Evolutionary conservation across 2,797 vertebrate genomes (phyloP).

Genomic region (Phoebastria nigripes): DNA sequence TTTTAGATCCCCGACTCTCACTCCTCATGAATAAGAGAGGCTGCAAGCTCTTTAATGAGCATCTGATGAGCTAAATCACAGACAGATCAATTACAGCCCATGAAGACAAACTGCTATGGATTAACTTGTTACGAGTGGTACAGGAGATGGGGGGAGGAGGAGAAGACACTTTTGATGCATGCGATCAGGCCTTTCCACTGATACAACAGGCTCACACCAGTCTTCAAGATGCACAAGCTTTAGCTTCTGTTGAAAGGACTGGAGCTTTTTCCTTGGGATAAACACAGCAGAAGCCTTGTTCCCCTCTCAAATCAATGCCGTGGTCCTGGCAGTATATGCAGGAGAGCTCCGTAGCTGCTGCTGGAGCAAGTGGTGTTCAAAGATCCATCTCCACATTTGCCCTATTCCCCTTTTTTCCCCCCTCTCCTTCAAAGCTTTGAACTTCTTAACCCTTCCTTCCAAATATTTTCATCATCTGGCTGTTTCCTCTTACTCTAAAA

Average conservation of each 20-base stretch:
- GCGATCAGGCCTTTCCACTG: neutral
- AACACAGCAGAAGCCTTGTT: neutral
- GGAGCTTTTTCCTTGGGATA: neutral
- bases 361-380: neutral
- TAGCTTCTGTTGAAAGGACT: neutral
- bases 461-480: neutral
- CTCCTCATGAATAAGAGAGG: constrained; percentile 38
- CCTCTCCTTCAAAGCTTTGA: neutral
- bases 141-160: neutral
- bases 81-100: constrained; percentile 42
- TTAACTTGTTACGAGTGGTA: neutral
- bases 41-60: constrained; percentile 41
- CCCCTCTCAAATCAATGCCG: neutral
- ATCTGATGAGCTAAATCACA: constrained; percentile 58
- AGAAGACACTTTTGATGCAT: neutral
- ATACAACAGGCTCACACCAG: neutral
- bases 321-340: rapidly evolving
- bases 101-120: constrained; percentile 37
- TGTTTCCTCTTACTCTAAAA: neutral
- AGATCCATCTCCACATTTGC: neutral
- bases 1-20: neutral
- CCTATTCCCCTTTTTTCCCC: rapidly evolving
- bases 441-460: neutral
- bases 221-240: neutral
- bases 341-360: neutral